Evolutionary conservation across 2,113 vertebrate genomes (phyloP), one percentile per base, ranked within the genome.

Genomic region (Eulemur rufifrons): DNA sequence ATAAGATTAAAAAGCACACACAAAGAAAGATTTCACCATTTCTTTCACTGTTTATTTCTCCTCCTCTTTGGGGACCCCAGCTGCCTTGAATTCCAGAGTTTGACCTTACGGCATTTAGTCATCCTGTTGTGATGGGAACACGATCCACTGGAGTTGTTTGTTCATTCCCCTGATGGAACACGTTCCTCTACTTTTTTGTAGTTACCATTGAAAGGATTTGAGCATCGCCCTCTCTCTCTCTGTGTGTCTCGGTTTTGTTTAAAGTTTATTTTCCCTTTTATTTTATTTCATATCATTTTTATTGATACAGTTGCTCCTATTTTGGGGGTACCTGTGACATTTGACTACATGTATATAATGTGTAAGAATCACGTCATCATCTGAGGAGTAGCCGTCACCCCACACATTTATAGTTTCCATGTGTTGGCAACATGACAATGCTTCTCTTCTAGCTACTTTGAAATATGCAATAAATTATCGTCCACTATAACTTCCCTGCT

Each of bases 81-180:
- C 39, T 47, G 39, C 5, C 6, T 64, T 47, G 64, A 32, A 34
- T 14, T n/a, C 50, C 59, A 23, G 10, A 0, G 61, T 84, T 8
- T 14, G 81, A 84, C 13, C 27, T 21, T 2, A 34, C 11, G 2
- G 25, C 5, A 13, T 64, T 64, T 14, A 81, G 25, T 23, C 76
- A 21, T 34, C 32, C 47, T 50, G 32, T 20, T 52, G 9, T 34
- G 39, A 21, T 71, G 12, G 39, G 21, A 12, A 27, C 32, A 10
- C 5, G 5, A 29, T 17, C 2, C 34, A 34, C 10, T 23, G 13
- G 10, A 10, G 3, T n/a, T 21, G 11, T 9, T 54, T 23, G 34
- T 63, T 45, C 29, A 9, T 12, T 42, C 14, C 25, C 25, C 25
- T 9, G 25, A 61, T 18, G 15, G 15, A 2, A 17, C 14, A 3